phyloP scores from a whole-genome alignment of 2,113 vertebrate species.

The Saccopteryx bilineata region DNA sequence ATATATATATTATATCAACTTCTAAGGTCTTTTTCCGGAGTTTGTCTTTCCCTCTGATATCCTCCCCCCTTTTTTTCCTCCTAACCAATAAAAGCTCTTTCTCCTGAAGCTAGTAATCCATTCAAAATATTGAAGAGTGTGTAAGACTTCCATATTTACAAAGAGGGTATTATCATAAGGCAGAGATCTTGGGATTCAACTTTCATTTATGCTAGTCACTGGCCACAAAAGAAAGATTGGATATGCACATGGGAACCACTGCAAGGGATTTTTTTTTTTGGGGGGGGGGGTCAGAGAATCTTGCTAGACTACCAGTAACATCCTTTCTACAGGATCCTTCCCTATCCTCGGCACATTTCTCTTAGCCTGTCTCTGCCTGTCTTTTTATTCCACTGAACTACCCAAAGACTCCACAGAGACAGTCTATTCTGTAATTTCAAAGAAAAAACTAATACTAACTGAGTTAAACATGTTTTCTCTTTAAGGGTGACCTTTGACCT shows the following conservation, averaged over 20 bases:
- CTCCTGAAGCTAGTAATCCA: constrained; percentile 5
- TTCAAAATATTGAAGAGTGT: not conserved
- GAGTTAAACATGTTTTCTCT: constrained; percentile 64
- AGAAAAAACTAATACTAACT: constrained; percentile 43
- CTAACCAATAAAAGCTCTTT: not conserved
- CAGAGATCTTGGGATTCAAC: constrained; percentile 40
- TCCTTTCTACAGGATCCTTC: not conserved
- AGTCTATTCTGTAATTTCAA: not conserved
- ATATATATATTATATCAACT: constrained; percentile 47
- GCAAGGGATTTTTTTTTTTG: not conserved
- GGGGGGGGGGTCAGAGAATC: not conserved
- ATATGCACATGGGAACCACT: not conserved
- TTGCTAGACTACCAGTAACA: not conserved
- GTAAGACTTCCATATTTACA: not conserved
- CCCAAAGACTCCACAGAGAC: constrained; percentile 15
- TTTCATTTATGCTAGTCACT: not conserved
- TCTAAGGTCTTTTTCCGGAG: constrained; percentile 33
- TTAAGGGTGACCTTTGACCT: constrained; percentile 71
- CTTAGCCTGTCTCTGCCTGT: constrained; percentile 38
- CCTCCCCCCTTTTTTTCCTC: not conserved
- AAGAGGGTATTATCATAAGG: not conserved
- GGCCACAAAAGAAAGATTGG: constrained; percentile 6
- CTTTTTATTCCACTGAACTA: constrained; percentile 35
- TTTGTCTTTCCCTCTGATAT: not conserved
- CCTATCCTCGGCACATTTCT: not conserved